Conservation (phyloP, 2,113 vertebrate genomes). For the Mormyrus lacerda region DNA sequence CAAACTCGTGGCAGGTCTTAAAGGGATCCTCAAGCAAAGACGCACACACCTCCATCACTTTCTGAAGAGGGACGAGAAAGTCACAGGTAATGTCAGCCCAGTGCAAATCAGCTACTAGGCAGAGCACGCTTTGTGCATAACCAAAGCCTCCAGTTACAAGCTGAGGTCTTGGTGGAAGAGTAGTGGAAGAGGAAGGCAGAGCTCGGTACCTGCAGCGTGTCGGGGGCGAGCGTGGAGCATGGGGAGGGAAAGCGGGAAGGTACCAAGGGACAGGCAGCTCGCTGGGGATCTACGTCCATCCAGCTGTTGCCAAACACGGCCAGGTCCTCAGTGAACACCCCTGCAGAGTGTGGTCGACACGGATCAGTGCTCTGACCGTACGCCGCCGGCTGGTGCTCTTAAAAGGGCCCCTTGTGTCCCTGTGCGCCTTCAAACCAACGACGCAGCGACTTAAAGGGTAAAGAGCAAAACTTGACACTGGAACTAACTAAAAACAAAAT, state of each 20-base stretch:
- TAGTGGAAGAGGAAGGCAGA: neutral
- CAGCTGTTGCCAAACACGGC: slow-evolving; percentile 87
- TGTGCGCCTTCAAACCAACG: neutral
- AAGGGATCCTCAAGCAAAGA: slow-evolving; percentile 72
- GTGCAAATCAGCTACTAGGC: neutral
- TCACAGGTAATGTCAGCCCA: neutral
- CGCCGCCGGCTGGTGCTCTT: neutral
- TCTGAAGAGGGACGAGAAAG: slow-evolving; percentile 52
- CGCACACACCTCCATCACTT: slow-evolving; percentile 65
- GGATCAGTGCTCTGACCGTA: neutral
- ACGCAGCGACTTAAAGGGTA: neutral
- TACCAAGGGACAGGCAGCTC: slow-evolving; percentile 40
- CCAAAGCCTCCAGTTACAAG: neutral
- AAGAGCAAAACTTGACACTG: neutral
- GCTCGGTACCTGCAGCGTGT: slow-evolving; percentile 62
- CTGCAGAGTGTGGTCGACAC: slow-evolving; percentile 48
- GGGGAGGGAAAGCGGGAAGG: slow-evolving; percentile 64
- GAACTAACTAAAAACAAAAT: neutral
- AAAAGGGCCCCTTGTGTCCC: neutral
- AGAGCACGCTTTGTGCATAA: neutral
- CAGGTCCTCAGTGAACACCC: slow-evolving; percentile 75
- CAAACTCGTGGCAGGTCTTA: slow-evolving; percentile 77
- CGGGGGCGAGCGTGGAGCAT: slow-evolving; percentile 60
- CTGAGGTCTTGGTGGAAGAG: neutral
- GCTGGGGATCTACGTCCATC: slow-evolving; percentile 69